Conservation (phyloP, 2,888 invertebrate genomes). For the Macrosiphum euphorbiae region DNA sequence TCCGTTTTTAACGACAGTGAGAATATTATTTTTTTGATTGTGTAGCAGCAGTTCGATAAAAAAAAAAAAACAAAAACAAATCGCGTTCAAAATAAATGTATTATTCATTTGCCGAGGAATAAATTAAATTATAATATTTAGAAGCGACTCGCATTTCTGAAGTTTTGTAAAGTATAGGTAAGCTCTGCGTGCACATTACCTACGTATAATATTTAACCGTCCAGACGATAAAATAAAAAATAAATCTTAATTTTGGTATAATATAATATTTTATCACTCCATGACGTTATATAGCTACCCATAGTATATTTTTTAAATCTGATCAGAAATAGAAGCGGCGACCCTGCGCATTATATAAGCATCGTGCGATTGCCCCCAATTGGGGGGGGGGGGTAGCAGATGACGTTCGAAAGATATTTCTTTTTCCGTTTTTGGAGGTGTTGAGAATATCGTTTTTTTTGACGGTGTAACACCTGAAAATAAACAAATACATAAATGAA, state of each 20-base stretch:
- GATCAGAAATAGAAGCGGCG: not conserved
- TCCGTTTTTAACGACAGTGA: not conserved
- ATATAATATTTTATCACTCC: not conserved
- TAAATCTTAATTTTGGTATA: not conserved
- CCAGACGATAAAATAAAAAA: not conserved
- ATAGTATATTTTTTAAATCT: not conserved
- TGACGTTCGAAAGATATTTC: not conserved
- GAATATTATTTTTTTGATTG: not conserved
- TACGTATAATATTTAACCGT: not conserved
- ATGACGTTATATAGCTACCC: not conserved
- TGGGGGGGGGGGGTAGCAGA: too few relatives aligned
- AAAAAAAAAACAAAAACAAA: not conserved
- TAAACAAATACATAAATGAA: not conserved
- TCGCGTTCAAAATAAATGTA: not conserved
- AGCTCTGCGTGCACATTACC: not conserved
- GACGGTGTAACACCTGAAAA: not conserved
- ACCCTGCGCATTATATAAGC: not conserved
- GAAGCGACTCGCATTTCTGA: not conserved
- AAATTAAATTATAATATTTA: not conserved
- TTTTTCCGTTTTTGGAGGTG: not conserved
- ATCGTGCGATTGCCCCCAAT: too few relatives aligned
- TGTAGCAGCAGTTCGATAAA: not conserved
- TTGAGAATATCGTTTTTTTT: not conserved
- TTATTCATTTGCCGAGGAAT: not conserved
- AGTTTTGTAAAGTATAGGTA: too few relatives aligned